Conservation (phyloP, 2,888 invertebrate genomes). For the Apotomis betuletana region DNA sequence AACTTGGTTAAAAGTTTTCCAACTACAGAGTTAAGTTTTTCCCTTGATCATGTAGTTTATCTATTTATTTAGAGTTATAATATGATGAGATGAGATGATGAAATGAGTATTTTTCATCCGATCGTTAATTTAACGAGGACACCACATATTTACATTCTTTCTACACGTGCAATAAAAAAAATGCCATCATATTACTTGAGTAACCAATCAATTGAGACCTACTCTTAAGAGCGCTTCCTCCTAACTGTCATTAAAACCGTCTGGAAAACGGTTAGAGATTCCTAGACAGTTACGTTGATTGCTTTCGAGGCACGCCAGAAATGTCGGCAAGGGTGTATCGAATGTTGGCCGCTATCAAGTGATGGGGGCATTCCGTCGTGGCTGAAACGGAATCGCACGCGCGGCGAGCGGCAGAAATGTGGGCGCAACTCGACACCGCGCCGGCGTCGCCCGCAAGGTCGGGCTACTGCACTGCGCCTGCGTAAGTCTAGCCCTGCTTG, state of each 20-base stretch:
- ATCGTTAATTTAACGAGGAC: too few relatives aligned
- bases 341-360: conserved; percentile 73
- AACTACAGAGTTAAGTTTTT: too few relatives aligned
- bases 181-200: background rate
- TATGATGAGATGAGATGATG: too few relatives aligned
- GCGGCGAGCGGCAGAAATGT: conserved; percentile 76
- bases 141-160: background rate
- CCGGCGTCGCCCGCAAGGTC: conserved; percentile 71
- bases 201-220: conserved; percentile 4
- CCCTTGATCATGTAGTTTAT: too few relatives aligned
- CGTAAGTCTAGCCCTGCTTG: conserved; percentile 56
- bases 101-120: too few relatives aligned
- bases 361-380: conserved; percentile 77
- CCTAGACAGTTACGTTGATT: conserved; percentile 64
- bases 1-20: too few relatives aligned
- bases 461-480: conserved; percentile 78
- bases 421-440: conserved; percentile 71
- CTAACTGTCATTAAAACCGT: conserved; percentile 33
- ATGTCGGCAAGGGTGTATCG: conserved; percentile 74
- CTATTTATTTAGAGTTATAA: too few relatives aligned
- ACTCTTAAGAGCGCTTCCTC: conserved; percentile 14
- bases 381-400: conserved; percentile 70
- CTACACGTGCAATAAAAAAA: background rate
- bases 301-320: conserved; percentile 64
- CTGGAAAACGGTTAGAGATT: conserved; percentile 43